Evolutionary conservation across 2,888 invertebrate species (phyloP), one percentile per base, ranked within the genome.

Genomic region (Hanleya hanleyi): DNA sequence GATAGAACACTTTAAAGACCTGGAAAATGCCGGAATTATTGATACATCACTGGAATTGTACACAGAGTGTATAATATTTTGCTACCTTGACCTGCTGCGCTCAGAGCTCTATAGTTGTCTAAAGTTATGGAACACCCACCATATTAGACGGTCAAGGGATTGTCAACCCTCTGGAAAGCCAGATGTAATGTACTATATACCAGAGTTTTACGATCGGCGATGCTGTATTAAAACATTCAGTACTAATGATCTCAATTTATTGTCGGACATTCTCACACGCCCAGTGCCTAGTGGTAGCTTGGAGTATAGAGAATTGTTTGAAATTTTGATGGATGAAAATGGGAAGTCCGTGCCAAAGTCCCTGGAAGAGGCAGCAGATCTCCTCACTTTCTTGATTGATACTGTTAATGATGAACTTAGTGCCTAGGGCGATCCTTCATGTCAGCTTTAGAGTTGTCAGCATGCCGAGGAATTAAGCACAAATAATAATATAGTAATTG

Each of bases 71-170:
- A 57, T 57, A 18, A 26, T n/a, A 18, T 57, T 26, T 22, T 57
- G 57, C 47, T 41, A 41, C 47, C 12, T 41, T 41, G 12, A 41
- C n/a, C 47, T 41, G n/a, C 47, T 57, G 9, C 26, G 26, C 9
- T 22, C 9, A 18, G 66, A 66, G 38, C 22, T 66, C 6, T 22
- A 37, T 6, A 37, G 4, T 4, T 22, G 35, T 6, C 18, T 5
- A 9, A 22, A 38, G 9, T 41, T 38, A 22, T 68, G 68, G 68
- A 68, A 68, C 47, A 68, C 68, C 6, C 68, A 68, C 26, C 29
- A 33, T 29, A 51, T 68, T 51, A 5, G 68, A 6, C 22, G 29
- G 33, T 29, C 49, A 6, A 6, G 68, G 6, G 51, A 68, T 15
- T 32, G 26, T 7, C 29, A 29, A 6, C n/a, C 41, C 4, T 51